A percentile compares a stretch with the other conserved stretches of the same genome.
These are phyloP conservation scores for Cylloceria caligata DNA, from an alignment of 2,888 invertebrate species.

Conservation along the genomic window DNA sequence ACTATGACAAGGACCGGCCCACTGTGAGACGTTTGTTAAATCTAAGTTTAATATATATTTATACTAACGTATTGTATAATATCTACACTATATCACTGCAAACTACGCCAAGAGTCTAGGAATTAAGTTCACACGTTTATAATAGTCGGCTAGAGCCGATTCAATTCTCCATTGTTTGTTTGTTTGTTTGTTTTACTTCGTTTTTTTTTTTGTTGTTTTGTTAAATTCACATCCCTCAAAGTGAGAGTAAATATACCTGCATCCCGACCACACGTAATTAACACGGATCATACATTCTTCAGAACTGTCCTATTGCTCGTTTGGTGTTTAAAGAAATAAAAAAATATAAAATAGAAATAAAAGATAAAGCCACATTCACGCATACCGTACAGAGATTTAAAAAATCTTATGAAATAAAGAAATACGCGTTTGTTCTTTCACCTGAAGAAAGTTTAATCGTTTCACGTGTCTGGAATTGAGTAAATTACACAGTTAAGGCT, in stretches of 20 bases:
- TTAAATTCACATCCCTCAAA: slow-evolving; percentile 18
- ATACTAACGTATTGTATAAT: slow-evolving; percentile 47
- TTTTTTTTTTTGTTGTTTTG: too few relatives aligned
- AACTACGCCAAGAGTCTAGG: slow-evolving; percentile 68
- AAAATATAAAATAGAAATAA: background rate
- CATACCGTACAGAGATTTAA: slow-evolving; percentile 21
- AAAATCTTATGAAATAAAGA: slow-evolving; percentile 55
- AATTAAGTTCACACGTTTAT: slow-evolving; percentile 64
- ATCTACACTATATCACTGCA: slow-evolving; percentile 69
- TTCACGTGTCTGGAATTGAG: slow-evolving; percentile 2
- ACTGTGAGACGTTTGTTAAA: slow-evolving; percentile 68
- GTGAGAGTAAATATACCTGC: slow-evolving; percentile 35
- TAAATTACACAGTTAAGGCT: background rate
- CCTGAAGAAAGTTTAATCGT: slow-evolving; percentile 2
- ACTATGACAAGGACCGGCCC: slow-evolving; percentile 77
- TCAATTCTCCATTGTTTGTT: slow-evolving; percentile 49
- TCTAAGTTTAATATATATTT: slow-evolving; percentile 7
- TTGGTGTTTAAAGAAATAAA: slow-evolving; percentile 6
- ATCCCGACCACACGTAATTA: slow-evolving; percentile 44
- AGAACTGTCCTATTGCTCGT: background rate
- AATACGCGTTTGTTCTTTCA: slow-evolving; percentile 11
- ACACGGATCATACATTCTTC: slow-evolving; percentile 43
- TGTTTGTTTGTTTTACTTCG: too few relatives aligned
- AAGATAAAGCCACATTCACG: slow-evolving; percentile 21
- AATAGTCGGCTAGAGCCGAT: slow-evolving; percentile 61